Evolutionary conservation across 1,140 invertebrate genomes (phyloP).

Genomic region (Magallana gigas): DNA sequence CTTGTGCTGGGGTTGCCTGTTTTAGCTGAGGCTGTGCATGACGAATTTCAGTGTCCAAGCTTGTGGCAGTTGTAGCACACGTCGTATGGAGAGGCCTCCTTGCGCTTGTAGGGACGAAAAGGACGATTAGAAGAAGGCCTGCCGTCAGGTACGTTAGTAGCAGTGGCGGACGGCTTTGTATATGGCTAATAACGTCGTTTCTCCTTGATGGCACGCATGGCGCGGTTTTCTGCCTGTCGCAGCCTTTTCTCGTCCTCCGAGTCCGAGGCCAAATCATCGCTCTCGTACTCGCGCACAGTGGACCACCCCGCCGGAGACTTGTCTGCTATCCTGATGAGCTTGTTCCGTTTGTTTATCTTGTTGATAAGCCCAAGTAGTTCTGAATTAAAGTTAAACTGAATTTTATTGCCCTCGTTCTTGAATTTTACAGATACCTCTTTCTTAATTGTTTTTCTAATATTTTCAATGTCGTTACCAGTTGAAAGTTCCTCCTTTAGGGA

Average conservation of each 20-base stretch:
- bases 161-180: background rate
- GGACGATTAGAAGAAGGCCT: no score
- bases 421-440: background rate
- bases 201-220: slow-evolving; percentile 2
- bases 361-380: background rate
- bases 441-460: background rate
- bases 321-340: background rate
- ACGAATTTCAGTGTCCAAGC: rapidly evolving
- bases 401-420: background rate
- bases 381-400: background rate
- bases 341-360: slow-evolving; percentile 1
- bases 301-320: slow-evolving; percentile 37
- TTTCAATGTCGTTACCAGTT: background rate
- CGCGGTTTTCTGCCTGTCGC: background rate
- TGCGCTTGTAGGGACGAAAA: no score
- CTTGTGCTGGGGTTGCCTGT: no score
- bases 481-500: background rate
- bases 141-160: background rate
- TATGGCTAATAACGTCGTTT: background rate
- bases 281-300: background rate
- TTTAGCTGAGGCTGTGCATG: no score
- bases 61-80: no score
- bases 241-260: slow-evolving; percentile 32
- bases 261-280: slow-evolving; percentile 22
- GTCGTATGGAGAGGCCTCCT: no score